Base-by-base conservation (phyloP, 2,113 vertebrate species). In the Suricata suricatta region DNA sequence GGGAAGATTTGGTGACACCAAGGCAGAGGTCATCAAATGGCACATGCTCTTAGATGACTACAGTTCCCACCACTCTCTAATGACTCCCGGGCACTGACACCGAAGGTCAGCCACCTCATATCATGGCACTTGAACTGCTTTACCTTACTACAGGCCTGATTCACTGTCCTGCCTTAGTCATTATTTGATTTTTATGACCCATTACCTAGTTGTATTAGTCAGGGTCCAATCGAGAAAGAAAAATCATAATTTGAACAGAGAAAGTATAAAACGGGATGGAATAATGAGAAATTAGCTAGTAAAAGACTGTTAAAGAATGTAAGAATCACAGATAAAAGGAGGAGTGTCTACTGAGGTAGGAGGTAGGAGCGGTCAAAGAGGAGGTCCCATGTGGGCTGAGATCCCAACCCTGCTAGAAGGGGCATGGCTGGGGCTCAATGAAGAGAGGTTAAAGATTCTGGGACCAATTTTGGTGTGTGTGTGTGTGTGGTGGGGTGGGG, bases 181-280 rank as follows among this genome's bases (percentile, higher is more conserved):
- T 66, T 82, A 89, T 5, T 87, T 69, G 38, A 86, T 38, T 94
- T 92, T 93, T 95, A 79, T 92, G 29, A 80, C 60, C 89, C 38
- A 76, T 57, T 81, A 57, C 41, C 74, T n/a, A 94, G n/a, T 4
- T 96, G 38, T 63, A 90, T 87, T 41, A 94, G 71, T 94, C 68
- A 93, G 60, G 50, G 60, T 63, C 38, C 83, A 86, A 87, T 11
- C n/a, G 83, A 68, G 68, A 95, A 92, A 94, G 35, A 77, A 13
- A 90, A 94, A 68, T 21, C 27, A 72, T 41, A 84, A 72, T 79
- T 27, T 94, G 68, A 95, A 96, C 33, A 87, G 29, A 29, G 33
- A 50, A 96, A 79, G 74, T 47, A 31, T 77, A 77, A 17, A 77
- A 47, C 7, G 16, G 15, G 17, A 23, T 92, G 16, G 25, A 52